Conservation (phyloP, 2,888 invertebrate genomes). For the Tinea trinotella region DNA sequence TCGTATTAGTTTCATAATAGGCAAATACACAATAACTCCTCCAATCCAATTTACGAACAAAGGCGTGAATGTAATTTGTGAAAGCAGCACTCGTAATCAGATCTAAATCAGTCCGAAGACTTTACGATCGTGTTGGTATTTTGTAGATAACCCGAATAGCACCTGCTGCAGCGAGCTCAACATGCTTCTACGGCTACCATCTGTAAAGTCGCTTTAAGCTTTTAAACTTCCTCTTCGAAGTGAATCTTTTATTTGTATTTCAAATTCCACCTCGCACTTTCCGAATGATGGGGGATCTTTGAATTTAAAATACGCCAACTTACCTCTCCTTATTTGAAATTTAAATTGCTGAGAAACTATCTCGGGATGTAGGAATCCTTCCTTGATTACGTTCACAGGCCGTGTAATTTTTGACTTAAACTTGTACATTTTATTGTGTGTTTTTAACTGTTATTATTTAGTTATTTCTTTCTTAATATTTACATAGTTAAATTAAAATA, state of each 20-base stretch:
- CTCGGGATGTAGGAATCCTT: not conserved
- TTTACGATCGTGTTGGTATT: not conserved
- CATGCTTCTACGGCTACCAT: constrained; percentile 12
- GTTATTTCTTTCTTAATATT: no score
- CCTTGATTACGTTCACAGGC: no score
- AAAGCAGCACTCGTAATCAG: not conserved
- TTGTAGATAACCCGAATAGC: not conserved
- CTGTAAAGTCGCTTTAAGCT: constrained; percentile 16
- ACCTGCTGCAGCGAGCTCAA: not conserved
- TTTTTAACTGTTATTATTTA: no score
- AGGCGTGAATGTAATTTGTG: not conserved
- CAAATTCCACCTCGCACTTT: constrained; percentile 18
- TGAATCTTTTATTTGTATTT: constrained; percentile 19
- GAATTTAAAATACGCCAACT: constrained; percentile 17
- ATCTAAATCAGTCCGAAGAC: not conserved
- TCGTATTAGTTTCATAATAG: no score
- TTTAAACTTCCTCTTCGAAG: constrained; percentile 13
- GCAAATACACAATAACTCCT: no score
- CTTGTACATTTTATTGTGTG: no score
- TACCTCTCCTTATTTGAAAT: constrained; percentile 15
- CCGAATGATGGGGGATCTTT: constrained; percentile 17
- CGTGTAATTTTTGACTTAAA: no score
- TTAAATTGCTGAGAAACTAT: constrained; percentile 17
- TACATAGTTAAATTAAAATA: no score
- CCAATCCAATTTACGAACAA: no score